phyloP scores from a whole-genome alignment of 1,140 invertebrate species.

The Panagrolaimus sp. region DNA sequence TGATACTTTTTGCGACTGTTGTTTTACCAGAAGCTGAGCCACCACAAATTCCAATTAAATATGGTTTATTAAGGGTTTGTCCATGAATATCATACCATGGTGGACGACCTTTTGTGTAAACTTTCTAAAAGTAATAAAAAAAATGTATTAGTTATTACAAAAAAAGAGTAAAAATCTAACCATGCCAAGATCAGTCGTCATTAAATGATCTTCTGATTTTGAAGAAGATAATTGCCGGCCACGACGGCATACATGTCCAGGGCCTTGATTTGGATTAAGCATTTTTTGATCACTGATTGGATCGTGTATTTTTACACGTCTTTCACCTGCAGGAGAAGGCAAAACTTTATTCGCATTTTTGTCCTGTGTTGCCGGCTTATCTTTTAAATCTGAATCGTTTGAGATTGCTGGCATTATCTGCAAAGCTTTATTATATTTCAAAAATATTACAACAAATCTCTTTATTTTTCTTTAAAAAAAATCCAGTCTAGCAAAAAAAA shows the following conservation, averaged over 20 bases:
- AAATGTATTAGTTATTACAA: not conserved
- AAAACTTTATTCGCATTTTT: slow-evolving; percentile 9
- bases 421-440: too few relatives aligned
- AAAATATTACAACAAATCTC: too few relatives aligned
- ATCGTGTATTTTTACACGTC: slow-evolving; percentile 14
- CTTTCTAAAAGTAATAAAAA: slow-evolving; percentile 31
- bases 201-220: slow-evolving; percentile 38
- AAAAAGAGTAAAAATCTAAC: slow-evolving; percentile 4
- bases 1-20: slow-evolving; percentile 93
- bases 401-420: too few relatives aligned
- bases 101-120: slow-evolving; percentile 47
- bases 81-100: slow-evolving; percentile 37
- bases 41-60: slow-evolving; percentile 95
- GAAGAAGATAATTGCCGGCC: slow-evolving; percentile 32
- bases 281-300: not conserved
- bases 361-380: not conserved
- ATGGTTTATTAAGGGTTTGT: slow-evolving; percentile 79
- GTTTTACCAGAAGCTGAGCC: slow-evolving; percentile 98
- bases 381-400: too few relatives aligned
- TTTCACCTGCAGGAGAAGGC: not conserved
- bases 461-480: too few relatives aligned
- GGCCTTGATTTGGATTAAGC: not conserved
- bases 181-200: slow-evolving; percentile 32
- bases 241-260: slow-evolving; percentile 18
- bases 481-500: too few relatives aligned